Conservation (phyloP, 2,113 vertebrate genomes). For the Enhydra lutris region DNA sequence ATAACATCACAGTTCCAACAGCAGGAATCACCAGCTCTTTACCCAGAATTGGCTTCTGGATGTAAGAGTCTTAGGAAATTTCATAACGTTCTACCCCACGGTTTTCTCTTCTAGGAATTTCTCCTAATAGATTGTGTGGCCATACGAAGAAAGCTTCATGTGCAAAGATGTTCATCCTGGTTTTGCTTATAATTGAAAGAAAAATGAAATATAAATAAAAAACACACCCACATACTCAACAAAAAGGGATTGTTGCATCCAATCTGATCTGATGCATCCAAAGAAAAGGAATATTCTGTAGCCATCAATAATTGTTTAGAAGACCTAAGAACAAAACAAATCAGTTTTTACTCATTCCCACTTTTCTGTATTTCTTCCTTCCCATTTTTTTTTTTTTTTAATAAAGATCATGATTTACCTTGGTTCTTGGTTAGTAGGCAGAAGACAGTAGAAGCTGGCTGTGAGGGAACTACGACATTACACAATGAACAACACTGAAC, state of each 20-base stretch:
- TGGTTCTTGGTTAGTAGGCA: background rate
- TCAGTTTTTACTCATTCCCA: background rate
- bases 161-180: background rate
- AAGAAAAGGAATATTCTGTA: background rate
- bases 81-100: background rate
- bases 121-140: background rate
- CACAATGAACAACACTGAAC: background rate
- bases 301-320: background rate
- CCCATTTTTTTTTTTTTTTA: background rate
- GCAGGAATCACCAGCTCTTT: background rate
- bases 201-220: background rate
- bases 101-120: background rate
- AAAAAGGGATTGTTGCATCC: background rate
- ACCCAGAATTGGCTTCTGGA: background rate
- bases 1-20: background rate
- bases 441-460: background rate
- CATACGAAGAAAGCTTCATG: background rate
- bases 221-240: background rate
- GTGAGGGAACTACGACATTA: background rate
- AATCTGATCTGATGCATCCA: background rate
- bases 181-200: background rate
- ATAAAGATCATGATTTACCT: background rate
- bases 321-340: background rate
- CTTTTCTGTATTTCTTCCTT: background rate
- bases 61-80: background rate